Conservation (phyloP, 2,797 vertebrate genomes). For the Adrianichthys oophorus region DNA sequence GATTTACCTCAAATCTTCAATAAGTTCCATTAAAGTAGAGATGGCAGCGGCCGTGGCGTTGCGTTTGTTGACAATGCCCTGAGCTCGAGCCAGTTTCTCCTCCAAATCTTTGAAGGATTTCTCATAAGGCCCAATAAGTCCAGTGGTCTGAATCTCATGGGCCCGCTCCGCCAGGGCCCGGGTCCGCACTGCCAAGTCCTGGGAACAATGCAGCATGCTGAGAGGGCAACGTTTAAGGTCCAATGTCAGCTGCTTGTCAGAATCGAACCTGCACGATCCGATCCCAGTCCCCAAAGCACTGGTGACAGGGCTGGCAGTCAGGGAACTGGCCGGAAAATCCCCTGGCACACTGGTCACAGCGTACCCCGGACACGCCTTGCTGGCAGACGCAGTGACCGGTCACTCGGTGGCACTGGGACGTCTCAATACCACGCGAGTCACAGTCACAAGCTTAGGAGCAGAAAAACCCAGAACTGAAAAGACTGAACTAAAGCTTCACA, state of each 20-base stretch:
- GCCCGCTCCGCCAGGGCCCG: slow-evolving; percentile 79
- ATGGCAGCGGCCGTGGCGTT: slow-evolving; percentile 83
- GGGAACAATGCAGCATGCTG: neutral
- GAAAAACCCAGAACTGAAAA: neutral
- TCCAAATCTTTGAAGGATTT: slow-evolving; percentile 84
- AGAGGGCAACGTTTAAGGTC: too few species aligned
- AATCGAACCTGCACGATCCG: slow-evolving; percentile 86
- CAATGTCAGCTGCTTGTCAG: neutral
- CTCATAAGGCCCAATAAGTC: slow-evolving; percentile 86
- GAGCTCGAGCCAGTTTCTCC: slow-evolving; percentile 83
- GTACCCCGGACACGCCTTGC: slow-evolving; percentile 90
- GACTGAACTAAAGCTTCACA: neutral
- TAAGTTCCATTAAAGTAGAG: slow-evolving; percentile 81
- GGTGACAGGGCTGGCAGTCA: slow-evolving; percentile 90
- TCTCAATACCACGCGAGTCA: slow-evolving; percentile 86
- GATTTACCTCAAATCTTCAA: slow-evolving; percentile 83
- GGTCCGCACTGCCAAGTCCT: slow-evolving; percentile 85
- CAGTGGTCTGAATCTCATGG: slow-evolving; percentile 86
- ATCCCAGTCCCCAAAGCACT: slow-evolving; percentile 98
- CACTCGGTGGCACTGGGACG: slow-evolving; percentile 85
- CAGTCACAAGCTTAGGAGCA: slow-evolving; percentile 87
- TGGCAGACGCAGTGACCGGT: slow-evolving; percentile 93
- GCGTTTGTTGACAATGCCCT: slow-evolving; percentile 83
- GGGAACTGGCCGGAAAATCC: slow-evolving; percentile 93
- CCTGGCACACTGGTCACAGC: slow-evolving; percentile 94